phyloP scores from a whole-genome alignment of 1,140 invertebrate genomes.

The Macrobrachium nipponense region DNA sequence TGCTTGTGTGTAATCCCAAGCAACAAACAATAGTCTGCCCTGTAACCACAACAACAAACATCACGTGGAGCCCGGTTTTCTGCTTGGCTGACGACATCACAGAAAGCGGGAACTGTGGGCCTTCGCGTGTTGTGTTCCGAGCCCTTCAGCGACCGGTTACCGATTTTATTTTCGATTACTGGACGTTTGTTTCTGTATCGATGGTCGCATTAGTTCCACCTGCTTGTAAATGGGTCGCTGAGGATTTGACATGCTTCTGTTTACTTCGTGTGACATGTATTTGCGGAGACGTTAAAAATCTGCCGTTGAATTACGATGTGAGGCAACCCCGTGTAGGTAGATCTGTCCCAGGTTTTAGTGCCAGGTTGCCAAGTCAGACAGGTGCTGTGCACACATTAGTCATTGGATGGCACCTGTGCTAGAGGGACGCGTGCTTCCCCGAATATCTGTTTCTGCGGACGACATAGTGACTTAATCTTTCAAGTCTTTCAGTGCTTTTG shows the following conservation, averaged over 20 bases:
- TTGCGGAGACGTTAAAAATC: too few species aligned
- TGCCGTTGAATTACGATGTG: not conserved
- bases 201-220: too few species aligned
- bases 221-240: too few species aligned
- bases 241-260: too few species aligned
- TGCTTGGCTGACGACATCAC: conserved; percentile 19
- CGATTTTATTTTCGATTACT: not conserved
- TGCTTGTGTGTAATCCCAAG: too few species aligned
- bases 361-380: conserved; percentile 11
- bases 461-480: not conserved
- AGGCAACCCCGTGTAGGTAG: conserved; percentile 2
- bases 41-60: conserved; percentile 17
- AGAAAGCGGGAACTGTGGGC: conserved; percentile 30
- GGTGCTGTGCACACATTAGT: conserved; percentile 23
- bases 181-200: too few species aligned
- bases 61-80: conserved; percentile 20
- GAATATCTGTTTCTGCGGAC: not conserved
- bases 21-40: not conserved
- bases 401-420: conserved; percentile 25
- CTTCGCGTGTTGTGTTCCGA: not conserved
- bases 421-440: not conserved
- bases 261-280: too few species aligned
- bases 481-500: too few species aligned
- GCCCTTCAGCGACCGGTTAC: not conserved
- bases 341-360: conserved; percentile 1